These are phyloP conservation scores for Mionectes olivaceus DNA, from an alignment of 2,797 vertebrate species.

Conservation along the genomic window DNA sequence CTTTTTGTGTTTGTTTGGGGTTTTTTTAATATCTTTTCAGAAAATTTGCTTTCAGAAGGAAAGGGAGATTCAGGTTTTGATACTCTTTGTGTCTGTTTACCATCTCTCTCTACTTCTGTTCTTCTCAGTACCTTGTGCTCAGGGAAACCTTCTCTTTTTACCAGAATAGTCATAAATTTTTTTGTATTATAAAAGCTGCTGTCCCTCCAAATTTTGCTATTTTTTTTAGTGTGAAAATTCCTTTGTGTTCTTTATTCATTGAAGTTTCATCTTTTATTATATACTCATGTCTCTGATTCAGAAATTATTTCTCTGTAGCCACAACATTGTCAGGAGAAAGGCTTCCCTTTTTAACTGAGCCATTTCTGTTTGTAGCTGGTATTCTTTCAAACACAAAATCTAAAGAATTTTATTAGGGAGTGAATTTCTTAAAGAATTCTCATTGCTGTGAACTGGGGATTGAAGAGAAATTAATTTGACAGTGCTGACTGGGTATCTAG, in stretches of 20 bases:
- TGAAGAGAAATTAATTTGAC: conserved; percentile 58
- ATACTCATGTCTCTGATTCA: neutral
- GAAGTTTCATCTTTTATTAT: neutral
- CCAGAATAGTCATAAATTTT: neutral
- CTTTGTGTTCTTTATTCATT: neutral
- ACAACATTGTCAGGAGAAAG: neutral
- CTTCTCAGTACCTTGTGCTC: neutral
- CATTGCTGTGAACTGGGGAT: neutral
- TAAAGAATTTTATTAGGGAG: conserved; percentile 19
- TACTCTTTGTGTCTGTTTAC: neutral
- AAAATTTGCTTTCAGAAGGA: neutral
- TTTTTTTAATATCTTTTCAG: neutral
- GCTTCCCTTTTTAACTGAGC: neutral
- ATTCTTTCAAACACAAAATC: conserved; percentile 28
- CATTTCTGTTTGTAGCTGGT: neutral
- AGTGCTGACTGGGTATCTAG: neutral
- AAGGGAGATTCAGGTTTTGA: neutral
- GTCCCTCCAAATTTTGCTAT: neutral
- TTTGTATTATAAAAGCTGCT: neutral
- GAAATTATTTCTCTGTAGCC: neutral
- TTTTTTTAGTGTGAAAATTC: conserved; percentile 6
- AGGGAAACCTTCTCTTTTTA: neutral
- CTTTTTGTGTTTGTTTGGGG: too few species aligned
- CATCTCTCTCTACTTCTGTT: neutral
- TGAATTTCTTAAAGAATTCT: conserved; percentile 42